phyloP scores from a whole-genome alignment of 2,797 vertebrate species.

The Podarcis lilfordi region DNA sequence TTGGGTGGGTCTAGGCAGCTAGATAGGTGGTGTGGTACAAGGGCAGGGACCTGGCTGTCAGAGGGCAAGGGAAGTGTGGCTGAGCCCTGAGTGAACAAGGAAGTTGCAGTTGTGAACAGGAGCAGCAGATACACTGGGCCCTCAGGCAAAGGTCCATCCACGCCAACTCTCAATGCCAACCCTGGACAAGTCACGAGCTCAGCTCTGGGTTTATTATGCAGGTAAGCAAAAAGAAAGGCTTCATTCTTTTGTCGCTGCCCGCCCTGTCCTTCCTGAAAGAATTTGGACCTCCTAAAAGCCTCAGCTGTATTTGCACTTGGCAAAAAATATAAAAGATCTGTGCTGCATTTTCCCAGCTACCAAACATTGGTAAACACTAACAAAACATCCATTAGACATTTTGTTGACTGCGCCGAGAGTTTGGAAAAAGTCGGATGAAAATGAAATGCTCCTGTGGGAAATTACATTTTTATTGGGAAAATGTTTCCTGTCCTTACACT shows the following conservation, averaged over 20 bases:
- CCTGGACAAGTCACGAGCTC: not conserved
- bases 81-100: no score
- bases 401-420: slow-evolving; percentile 9
- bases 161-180: no score
- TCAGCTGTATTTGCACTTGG: not conserved
- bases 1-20: no score
- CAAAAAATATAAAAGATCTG: not conserved
- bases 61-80: no score
- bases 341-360: not conserved
- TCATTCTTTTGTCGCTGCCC: not conserved
- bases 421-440: slow-evolving; percentile 35
- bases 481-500: slow-evolving; percentile 8
- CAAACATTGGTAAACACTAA: slow-evolving; percentile 23
- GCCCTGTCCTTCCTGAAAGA: not conserved
- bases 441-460: slow-evolving; percentile 39
- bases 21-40: no score
- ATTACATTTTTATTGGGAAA: slow-evolving; percentile 44
- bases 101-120: no score
- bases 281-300: not conserved
- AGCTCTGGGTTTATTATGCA: not conserved
- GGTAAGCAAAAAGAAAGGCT: not conserved
- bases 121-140: no score
- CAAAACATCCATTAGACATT: slow-evolving; percentile 32
- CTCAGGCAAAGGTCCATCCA: no score
- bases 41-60: no score